Evolutionary conservation across 2,888 invertebrate species (phyloP), one percentile per base, ranked within the genome.

Genomic region (Odontothrips loti): DNA sequence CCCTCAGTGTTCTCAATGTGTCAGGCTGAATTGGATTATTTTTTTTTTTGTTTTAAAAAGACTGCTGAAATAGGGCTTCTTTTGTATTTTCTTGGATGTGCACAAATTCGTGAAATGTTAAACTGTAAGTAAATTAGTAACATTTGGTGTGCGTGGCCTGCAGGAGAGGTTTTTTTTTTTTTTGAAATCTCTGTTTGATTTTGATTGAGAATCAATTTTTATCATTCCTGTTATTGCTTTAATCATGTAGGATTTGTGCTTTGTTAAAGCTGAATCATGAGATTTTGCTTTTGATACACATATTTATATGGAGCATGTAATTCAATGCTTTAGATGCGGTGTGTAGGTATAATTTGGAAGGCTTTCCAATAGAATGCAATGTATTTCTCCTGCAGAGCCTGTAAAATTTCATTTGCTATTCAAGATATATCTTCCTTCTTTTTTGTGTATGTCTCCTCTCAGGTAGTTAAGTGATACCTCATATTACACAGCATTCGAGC

Each of bases 31-130:
- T 82, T 84, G 68, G 12, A 75, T 80, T 12, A 47, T 80, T 80
- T 79, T 51, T 79, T 80, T 79, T 47, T 47, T 81, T 75, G 27
- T 34, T 27, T 43, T 43, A 47, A 80, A 79, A 82, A 82, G 81
- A 81, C 80, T 75, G 68, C 68, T 75, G 68, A 75, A 75, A 81
- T 82, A 75, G 68, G 68, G 68, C 68, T 75, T 75, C 27, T 82
- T 82, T 82, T 82, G 80, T 82, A 63, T 79, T 81, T 82, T 80
- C 80, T 81, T 82, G 82, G 81, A 81, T 81, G 82, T 81, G 68
- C 68, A 75, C 68, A 75, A 75, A 75, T 75, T 75, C 27, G 68
- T 75, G 68, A 75, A 75, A 75, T 27, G 9, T 75, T 75, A 75
- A 75, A 75, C n/a, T 75, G 68, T 75, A 75, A 75, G 68, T 75